Percentiles rank a stretch among this genome's conserved stretches.
phyloP scores from a whole-genome alignment of 2,797 vertebrate species.

The Cryptoprocta ferox region DNA sequence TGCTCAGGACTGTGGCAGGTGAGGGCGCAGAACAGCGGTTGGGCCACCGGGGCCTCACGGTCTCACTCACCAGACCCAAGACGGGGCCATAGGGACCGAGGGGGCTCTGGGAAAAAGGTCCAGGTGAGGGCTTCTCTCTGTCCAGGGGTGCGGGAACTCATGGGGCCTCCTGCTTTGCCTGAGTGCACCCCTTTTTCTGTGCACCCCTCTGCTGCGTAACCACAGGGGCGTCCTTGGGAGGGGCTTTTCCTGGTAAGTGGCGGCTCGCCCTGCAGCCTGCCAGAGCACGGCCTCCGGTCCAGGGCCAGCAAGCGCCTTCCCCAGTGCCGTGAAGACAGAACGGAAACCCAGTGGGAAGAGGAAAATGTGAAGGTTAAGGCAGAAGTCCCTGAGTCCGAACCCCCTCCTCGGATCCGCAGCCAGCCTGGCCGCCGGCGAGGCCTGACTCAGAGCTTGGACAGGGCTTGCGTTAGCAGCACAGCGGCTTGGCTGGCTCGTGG shows the following conservation, averaged over 20 bases:
- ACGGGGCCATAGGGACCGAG: too few species aligned
- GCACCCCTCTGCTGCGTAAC: not conserved
- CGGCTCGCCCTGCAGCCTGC: not conserved
- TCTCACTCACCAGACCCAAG: too few species aligned
- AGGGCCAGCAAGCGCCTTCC: not conserved
- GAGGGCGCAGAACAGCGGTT: not conserved
- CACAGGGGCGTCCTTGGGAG: not conserved
- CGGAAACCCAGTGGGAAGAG: not conserved
- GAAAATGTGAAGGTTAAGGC: not conserved
- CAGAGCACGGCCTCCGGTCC: not conserved
- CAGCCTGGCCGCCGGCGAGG: not conserved
- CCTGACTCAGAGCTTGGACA: not conserved
- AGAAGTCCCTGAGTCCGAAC: not conserved
- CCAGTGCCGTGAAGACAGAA: not conserved
- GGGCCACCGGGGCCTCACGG: too few species aligned
- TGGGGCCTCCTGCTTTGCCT: not conserved
- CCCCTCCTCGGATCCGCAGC: not conserved
- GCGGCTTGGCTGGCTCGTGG: not conserved
- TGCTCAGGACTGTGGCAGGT: not conserved
- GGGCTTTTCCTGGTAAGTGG: too few species aligned
- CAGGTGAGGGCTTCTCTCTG: too few species aligned
- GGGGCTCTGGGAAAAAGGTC: too few species aligned
- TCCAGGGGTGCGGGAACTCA: too few species aligned
- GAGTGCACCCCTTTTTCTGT: not conserved
- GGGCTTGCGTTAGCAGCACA: not conserved